These are phyloP conservation scores for Catostomus latipinnis DNA, from an alignment of 2,797 vertebrate genomes.

Conservation along the genomic window DNA sequence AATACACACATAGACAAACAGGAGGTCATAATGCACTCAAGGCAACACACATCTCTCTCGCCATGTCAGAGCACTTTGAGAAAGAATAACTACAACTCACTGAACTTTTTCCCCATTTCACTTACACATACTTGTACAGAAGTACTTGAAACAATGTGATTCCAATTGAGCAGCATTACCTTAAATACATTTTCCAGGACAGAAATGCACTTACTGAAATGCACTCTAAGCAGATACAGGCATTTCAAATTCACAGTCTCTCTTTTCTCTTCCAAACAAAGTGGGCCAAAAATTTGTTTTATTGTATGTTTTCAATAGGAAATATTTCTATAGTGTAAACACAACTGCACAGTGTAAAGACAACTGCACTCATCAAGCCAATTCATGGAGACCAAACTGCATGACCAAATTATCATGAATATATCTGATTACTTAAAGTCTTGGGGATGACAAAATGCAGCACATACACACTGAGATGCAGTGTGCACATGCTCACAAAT, in stretches of 20 bases:
- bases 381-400: too few species aligned
- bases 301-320: too few species aligned
- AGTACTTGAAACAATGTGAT: background rate
- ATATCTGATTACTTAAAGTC: background rate
- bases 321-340: too few species aligned
- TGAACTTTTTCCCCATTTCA: background rate
- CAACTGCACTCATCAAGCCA: too few species aligned
- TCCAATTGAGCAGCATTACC: too few species aligned
- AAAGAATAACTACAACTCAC: background rate
- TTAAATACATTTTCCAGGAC: too few species aligned
- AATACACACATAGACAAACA: slow-evolving; percentile 39
- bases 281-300: too few species aligned
- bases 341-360: too few species aligned
- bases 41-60: slow-evolving; percentile 3
- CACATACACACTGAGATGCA: background rate
- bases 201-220: too few species aligned
- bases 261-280: too few species aligned
- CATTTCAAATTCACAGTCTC: too few species aligned
- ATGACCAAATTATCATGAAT: background rate
- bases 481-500: background rate
- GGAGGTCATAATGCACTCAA: slow-evolving; percentile 24
- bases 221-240: too few species aligned
- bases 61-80: background rate
- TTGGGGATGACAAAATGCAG: background rate
- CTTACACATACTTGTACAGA: background rate